phyloP scores from a whole-genome alignment of 2,888 invertebrate species.

The Calliphora vomitoria region DNA sequence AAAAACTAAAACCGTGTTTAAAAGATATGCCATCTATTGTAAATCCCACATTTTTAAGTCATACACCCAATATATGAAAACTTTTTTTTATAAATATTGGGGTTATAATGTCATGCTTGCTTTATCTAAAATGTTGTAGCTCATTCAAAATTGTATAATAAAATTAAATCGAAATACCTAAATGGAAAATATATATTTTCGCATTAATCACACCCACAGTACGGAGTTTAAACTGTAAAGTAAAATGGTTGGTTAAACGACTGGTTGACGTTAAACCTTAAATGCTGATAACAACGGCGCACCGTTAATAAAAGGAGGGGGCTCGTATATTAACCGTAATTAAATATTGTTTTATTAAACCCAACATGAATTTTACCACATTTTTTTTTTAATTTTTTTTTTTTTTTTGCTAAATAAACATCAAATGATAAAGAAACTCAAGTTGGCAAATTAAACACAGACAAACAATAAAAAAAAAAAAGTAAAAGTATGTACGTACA shows the following conservation, averaged over 20 bases:
- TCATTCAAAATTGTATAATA: too few relatives aligned
- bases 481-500: not conserved
- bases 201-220: conserved; percentile 3
- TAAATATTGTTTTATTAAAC: conserved; percentile 40
- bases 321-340: conserved; percentile 37
- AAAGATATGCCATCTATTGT: too few relatives aligned
- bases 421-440: conserved; percentile 18
- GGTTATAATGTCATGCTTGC: too few relatives aligned
- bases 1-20: too few relatives aligned
- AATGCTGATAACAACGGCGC: conserved; percentile 28
- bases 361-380: conserved; percentile 23
- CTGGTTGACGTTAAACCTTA: conserved; percentile 20
- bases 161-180: too few relatives aligned
- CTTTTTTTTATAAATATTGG: too few relatives aligned
- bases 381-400: too few relatives aligned
- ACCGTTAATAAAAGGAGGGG: conserved; percentile 13
- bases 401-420: conserved; percentile 13
- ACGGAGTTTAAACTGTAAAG: conserved; percentile 28
- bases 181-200: not conserved
- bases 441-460: not conserved
- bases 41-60: too few relatives aligned
- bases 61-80: too few relatives aligned
- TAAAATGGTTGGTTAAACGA: not conserved
- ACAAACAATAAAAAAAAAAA: not conserved
- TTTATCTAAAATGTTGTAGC: too few relatives aligned